Conservation (phyloP, 2,797 vertebrate genomes). For the Euphonia xanthogaster region DNA sequence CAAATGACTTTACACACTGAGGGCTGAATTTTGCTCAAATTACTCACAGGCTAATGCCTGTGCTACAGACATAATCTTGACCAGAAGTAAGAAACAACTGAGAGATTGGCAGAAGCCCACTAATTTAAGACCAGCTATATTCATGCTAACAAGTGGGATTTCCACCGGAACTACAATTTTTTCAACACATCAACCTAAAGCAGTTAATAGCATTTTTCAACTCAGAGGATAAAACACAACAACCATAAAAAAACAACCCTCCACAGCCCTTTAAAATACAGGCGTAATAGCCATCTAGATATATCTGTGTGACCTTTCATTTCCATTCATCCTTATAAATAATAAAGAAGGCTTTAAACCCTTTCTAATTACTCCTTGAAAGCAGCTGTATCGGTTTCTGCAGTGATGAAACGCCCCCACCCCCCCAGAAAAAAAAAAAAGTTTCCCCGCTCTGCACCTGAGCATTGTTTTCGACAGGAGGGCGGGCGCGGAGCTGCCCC, state of each 20-base stretch:
- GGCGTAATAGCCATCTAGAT: neutral
- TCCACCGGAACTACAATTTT: neutral
- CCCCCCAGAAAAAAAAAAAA: conserved; percentile 22
- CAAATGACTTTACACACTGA: neutral
- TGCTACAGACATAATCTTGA: neutral
- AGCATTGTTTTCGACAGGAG: neutral
- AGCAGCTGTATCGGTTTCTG: conserved; percentile 30
- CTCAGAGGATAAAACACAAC: neutral
- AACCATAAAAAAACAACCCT: neutral
- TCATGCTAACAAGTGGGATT: neutral
- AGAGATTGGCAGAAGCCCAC: neutral
- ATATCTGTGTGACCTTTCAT: conserved; percentile 16
- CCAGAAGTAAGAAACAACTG: neutral
- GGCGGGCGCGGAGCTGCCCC: neutral
- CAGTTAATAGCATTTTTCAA: neutral
- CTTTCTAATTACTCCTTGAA: conserved; percentile 2
- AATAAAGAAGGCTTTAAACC: conserved; percentile 8
- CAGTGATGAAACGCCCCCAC: conserved; percentile 28
- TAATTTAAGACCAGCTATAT: neutral
- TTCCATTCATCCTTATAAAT: conserved; percentile 16
- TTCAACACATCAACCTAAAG: neutral
- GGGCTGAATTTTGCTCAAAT: neutral
- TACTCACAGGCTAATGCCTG: neutral
- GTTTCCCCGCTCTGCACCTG: conserved; percentile 58
- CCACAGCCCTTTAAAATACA: neutral